These are phyloP conservation scores for Nomada goodeniana DNA, from an alignment of 2,888 invertebrate genomes.

Conservation along the genomic window DNA sequence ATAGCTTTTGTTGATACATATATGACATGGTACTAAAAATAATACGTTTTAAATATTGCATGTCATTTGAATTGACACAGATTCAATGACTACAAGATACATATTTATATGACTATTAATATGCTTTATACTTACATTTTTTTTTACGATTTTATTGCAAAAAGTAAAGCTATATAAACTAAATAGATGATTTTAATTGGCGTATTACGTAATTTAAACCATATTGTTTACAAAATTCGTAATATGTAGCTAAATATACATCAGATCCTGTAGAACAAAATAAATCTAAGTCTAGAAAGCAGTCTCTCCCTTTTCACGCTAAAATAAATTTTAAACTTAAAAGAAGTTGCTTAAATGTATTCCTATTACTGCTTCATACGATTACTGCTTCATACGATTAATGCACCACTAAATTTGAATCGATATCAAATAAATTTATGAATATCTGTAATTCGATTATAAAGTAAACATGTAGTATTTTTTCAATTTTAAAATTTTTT, in stretches of 20 bases:
- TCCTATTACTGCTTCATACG: conserved; percentile 18
- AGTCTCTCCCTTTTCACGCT: conserved; percentile 60
- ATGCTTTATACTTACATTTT: conserved; percentile 48
- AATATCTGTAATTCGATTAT: conserved; percentile 36
- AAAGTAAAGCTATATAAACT: conserved; percentile 42
- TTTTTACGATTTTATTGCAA: conserved; percentile 45
- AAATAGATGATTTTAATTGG: conserved; percentile 34
- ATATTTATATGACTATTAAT: conserved; percentile 52
- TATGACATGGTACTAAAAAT: conserved; percentile 54
- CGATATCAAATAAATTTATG: conserved; percentile 36
- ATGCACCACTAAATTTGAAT: conserved; percentile 43
- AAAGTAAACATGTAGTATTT: conserved; percentile 19
- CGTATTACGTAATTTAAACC: conserved; percentile 25
- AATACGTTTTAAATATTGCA: conserved; percentile 49
- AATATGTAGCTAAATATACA: conserved; percentile 43
- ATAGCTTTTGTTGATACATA: conserved; percentile 42
- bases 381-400: conserved; percentile 14
- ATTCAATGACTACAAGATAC: conserved; percentile 58
- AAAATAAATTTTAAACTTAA: conserved; percentile 46
- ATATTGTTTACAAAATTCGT: conserved; percentile 32
- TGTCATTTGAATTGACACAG: conserved; percentile 58
- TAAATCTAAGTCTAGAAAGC: conserved; percentile 50
- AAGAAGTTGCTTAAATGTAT: conserved; percentile 25
- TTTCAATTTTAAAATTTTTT: conserved; percentile 8
- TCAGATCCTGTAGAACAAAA: conserved; percentile 47